Base-by-base conservation (phyloP, 2,113 vertebrate species). In the Gila orcuttii region DNA sequence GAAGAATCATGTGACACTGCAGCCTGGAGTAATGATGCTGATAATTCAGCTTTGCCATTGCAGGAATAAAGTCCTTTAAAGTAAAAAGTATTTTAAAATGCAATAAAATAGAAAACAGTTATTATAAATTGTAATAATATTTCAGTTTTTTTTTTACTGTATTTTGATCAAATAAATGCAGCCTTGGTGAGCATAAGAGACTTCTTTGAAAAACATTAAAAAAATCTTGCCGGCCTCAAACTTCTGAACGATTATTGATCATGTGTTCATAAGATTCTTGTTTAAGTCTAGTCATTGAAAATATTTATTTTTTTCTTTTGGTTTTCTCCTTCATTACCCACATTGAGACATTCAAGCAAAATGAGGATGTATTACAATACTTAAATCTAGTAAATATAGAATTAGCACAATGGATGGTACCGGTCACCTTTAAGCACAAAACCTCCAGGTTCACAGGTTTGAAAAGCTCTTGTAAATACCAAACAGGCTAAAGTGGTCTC, bases 381-480 rank as follows among this genome's bases (percentile, higher is more conserved):
- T 3, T 36, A 60, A 79, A 36, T 57, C 21, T 59, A 60, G 13
- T 62, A n/a, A 15, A 79, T 11, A 23, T 4, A 81, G 4, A 80
- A 28, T 28, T 12, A 19, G 59, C 78, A 64, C 36, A 80, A 45
- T 11, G 36, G 15, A 45, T 3, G 15, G 36, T 42, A 28, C 59
- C 17, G 2, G 12, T 25, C 17, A 28, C 21, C 15, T 76, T 47
- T 25, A 57, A 77, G 10, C 42, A 8, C 57, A 78, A 82, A 86
- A 31, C 36, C 42, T 17, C 59, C 23, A 86, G 59, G 69, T 83
- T 75, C 75, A 74, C 15, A 25, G 23, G 2, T 84, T 82, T 84
- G 25, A 88, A 82, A 84, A 73, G 50, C 47, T 47, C 75, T 2
- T 15, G 36, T 59, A 62, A 86, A 80, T 31, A 39, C 81, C 71